Percentiles rank a stretch among this genome's conserved stretches.
These are phyloP conservation scores for Chironomus tentans DNA, from an alignment of 2,888 invertebrate genomes.

Conservation along the genomic window DNA sequence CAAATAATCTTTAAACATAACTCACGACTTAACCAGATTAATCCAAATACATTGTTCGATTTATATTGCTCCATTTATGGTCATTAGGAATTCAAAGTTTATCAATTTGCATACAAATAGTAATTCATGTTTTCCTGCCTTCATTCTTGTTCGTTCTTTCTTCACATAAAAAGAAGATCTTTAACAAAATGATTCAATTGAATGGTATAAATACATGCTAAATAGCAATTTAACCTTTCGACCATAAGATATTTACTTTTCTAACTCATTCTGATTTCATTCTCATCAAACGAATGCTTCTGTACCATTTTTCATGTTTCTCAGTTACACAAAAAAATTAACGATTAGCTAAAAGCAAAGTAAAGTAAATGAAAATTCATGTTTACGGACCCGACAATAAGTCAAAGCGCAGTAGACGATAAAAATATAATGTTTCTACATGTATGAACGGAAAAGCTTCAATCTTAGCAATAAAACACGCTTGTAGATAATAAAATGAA, in stretches of 20 bases:
- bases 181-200: not conserved
- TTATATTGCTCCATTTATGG: slow-evolving; percentile 1
- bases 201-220: not conserved
- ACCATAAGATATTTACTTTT: not conserved
- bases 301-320: not conserved
- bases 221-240: slow-evolving; percentile 8
- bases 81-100: slow-evolving; percentile 4
- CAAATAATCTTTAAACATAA: not conserved
- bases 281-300: not conserved
- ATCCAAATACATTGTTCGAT: not conserved
- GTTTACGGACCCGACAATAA: not conserved
- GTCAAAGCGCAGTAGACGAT: not conserved
- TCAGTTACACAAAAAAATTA: not conserved
- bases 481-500: not conserved
- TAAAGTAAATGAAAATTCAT: no score
- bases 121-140: not conserved
- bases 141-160: no score
- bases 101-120: slow-evolving; percentile 13
- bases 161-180: not conserved
- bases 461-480: slow-evolving; percentile 2
- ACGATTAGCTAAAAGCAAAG: no score
- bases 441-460: not conserved
- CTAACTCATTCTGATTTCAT: not conserved
- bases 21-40: not conserved
- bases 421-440: not conserved